Conservation (phyloP, 2,113 vertebrate genomes). For the Tor tambroides region DNA sequence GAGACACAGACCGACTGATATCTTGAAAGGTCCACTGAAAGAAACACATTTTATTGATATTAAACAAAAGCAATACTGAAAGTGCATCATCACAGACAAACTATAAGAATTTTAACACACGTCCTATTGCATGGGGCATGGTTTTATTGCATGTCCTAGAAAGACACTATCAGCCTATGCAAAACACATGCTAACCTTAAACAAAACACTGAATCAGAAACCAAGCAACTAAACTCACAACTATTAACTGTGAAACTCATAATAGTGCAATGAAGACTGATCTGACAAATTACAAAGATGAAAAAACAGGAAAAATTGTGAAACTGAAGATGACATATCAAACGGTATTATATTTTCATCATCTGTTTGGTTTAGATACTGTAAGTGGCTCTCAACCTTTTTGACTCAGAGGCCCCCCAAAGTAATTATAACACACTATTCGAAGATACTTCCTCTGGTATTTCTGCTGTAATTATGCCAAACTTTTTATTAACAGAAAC, state of each 20-base stretch:
- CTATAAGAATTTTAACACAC: not conserved
- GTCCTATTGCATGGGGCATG: no score
- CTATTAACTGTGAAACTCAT: not conserved
- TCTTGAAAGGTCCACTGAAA: conserved; percentile 81
- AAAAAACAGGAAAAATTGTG: not conserved
- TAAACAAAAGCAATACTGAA: no score
- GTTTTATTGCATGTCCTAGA: not conserved
- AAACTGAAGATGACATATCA: not conserved
- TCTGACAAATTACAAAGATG: not conserved
- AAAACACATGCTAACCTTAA: conserved; percentile 23
- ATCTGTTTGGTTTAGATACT: not conserved
- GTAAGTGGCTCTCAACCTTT: not conserved
- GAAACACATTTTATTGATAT: not conserved
- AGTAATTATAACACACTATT: not conserved
- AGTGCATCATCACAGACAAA: no score
- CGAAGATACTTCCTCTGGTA: not conserved
- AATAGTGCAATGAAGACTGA: not conserved
- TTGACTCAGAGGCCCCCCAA: not conserved
- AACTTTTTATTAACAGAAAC: not conserved
- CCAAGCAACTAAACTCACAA: not conserved
- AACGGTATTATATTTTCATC: not conserved
- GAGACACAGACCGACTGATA: conserved; percentile 85
- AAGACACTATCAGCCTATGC: not conserved
- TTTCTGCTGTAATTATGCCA: not conserved
- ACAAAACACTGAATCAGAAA: conserved; percentile 16